Percentiles rank a stretch among this genome's conserved stretches.
phyloP scores from a whole-genome alignment of 2,797 vertebrate genomes.

The Anguilla anguilla region DNA sequence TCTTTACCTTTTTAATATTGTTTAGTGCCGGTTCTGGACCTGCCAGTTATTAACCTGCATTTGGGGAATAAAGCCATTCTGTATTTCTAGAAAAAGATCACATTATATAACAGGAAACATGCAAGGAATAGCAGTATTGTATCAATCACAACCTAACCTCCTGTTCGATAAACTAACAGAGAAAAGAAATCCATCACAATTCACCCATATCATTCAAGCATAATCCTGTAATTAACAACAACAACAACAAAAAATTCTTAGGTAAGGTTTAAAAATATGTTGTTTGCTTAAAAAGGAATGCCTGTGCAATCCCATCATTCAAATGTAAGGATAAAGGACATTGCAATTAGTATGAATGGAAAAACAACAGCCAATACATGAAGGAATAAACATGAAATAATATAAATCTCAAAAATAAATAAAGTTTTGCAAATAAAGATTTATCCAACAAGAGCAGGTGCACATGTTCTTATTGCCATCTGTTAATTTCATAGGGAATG shows the following conservation, averaged over 20 bases:
- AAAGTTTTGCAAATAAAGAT: neutral
- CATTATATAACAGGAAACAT: constrained; percentile 42
- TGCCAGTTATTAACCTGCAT: constrained; percentile 21
- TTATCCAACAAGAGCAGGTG: neutral
- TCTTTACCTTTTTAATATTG: constrained; percentile 28
- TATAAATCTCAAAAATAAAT: neutral
- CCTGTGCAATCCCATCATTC: neutral
- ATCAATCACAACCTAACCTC: constrained; percentile 30
- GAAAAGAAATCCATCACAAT: constrained; percentile 10
- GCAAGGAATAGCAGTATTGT: neutral
- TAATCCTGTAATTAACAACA: neutral
- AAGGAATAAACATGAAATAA: neutral
- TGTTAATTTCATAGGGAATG: neutral
- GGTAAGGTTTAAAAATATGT: neutral
- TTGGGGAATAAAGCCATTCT: constrained; percentile 22
- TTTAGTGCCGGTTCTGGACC: constrained; percentile 26
- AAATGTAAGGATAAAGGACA: neutral
- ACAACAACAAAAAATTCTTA: neutral
- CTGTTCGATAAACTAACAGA: constrained; percentile 22
- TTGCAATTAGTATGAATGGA: neutral
- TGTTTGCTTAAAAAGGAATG: neutral
- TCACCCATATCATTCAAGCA: neutral
- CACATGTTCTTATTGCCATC: neutral
- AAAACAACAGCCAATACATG: neutral
- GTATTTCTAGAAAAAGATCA: constrained; percentile 31